Conservation (phyloP, 2,797 vertebrate species). For the Pagetopsis macropterus region DNA sequence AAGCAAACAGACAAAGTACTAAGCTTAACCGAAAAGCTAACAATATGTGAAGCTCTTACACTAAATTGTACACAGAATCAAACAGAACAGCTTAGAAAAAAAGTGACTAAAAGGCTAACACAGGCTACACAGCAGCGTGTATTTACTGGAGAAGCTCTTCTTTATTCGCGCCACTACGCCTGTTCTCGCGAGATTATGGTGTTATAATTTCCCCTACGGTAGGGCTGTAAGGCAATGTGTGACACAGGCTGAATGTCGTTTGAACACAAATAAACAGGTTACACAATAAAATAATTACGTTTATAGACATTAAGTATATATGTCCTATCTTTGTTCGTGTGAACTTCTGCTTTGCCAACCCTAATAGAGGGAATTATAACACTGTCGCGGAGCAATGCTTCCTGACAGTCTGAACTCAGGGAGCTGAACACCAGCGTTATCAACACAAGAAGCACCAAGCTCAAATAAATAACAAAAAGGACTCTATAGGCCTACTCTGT, state of each 20-base stretch:
- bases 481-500: neutral
- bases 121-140: accelerated
- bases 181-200: slow-evolving; percentile 63
- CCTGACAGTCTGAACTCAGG: neutral
- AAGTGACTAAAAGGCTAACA: accelerated
- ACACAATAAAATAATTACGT: accelerated
- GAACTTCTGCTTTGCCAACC: accelerated
- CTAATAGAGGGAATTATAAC: neutral
- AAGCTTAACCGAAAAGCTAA: neutral
- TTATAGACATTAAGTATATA: accelerated
- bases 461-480: too few relatives aligned
- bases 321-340: accelerated
- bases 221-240: slow-evolving; percentile 27
- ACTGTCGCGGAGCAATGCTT: too few relatives aligned
- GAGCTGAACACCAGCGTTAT: accelerated
- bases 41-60: neutral
- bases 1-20: neutral
- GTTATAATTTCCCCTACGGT: neutral
- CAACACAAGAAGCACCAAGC: neutral
- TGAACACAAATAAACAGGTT: accelerated
- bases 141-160: neutral
- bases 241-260: accelerated
- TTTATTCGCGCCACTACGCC: slow-evolving; percentile 68
- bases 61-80: neutral
- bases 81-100: accelerated